Base-by-base conservation (phyloP, 2,888 invertebrate genomes). In the Hyposoter didymator region DNA sequence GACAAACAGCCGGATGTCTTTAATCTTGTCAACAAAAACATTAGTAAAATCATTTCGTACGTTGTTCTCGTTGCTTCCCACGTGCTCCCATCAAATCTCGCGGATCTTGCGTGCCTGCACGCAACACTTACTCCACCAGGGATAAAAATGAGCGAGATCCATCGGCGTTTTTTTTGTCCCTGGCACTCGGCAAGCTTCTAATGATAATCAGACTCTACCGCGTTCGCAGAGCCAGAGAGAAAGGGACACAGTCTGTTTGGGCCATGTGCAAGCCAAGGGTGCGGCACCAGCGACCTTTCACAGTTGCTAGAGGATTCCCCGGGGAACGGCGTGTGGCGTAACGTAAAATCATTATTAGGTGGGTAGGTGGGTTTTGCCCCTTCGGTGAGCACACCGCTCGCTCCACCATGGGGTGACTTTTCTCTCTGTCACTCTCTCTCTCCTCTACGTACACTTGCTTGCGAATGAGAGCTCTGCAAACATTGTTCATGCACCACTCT, bases 291-390 rank as follows among this genome's bases (percentile, higher is more conserved):
- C 82, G 47, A 52, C 64, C 72, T 64, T 52, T 28, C 32, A 66
- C 64, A 67, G 66, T 67, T 55, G 49, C 19, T 90, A 90, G 90
- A 90, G 91, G 91, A 92, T 92, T 93, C 94, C 94, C 94, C 89
- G 89, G 94, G 93, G 94, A 92, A 90, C 90, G 90, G 91, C 92
- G 90, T 88, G 89, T 93, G 93, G 93, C 93, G 93, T 92, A 93
- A 93, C 94, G 94, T 94, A 93, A 94, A 94, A 94, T 94, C 94
- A 94, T 94, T 94, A 94, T 94, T 93, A 93, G 93, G 91, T 93
- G 92, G 89, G 89, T 84, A 87, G 87, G 84, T 75, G 86, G 86
- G 85, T 83, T 83, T 64, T 78, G 85, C 85, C 85, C 85, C 83
- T 86, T 84, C 85, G 85, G 72, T 86, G 85, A 83, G 64, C 85